Base-by-base conservation (phyloP, 1,140 invertebrate species). In the Panulirus ornatus region DNA sequence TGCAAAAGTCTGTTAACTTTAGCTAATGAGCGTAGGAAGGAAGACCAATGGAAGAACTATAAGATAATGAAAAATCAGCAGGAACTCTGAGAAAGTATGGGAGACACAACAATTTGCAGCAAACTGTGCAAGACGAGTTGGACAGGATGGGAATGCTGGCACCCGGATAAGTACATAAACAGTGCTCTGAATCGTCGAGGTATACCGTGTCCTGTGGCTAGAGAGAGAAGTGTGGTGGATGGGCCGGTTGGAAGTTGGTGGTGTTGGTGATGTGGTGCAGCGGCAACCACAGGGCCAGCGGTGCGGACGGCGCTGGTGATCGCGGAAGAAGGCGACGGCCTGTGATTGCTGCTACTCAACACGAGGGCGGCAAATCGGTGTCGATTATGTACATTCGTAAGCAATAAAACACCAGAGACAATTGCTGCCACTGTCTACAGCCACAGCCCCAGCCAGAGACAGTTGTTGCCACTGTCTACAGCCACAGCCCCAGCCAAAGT, bases 351-450 rank as follows among this genome's bases (percentile, higher is more conserved):
- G 58, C 58, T 66, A 5, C n/a, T 66, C n/a, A 66, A 66, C 58
- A 66, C 30, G 58, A 66, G 58, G 3, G 58, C n/a, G 27, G 58
- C n/a, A 27, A 66, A 66, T 66, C 30, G 58, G 22, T 75, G 71
- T 40, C 36, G 71, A 75, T 75, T 36, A 75, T 75, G 71, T 30
- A 75, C 40, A 75, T 75, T 75, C 40, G 40, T 75, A 75, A 38
- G 40, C 71, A 42, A 42, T 38, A 75, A 75, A 42, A 36, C 22
- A 27, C 27, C 58, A 66, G 34, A 38, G 71, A 75, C 40, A 1
- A n/a, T 27, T 75, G 71, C 16, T 16, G 71, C 1, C 8, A 8
- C 40, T 27, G 36, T n/a, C 36, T 30, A 30, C 70, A 22, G 14
- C 70, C 30, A 30, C 11, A 22, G 34, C 38, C 38, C 0, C 38